Base-by-base conservation (phyloP, 2,113 vertebrate genomes). In the Actenoides lindsayi region DNA sequence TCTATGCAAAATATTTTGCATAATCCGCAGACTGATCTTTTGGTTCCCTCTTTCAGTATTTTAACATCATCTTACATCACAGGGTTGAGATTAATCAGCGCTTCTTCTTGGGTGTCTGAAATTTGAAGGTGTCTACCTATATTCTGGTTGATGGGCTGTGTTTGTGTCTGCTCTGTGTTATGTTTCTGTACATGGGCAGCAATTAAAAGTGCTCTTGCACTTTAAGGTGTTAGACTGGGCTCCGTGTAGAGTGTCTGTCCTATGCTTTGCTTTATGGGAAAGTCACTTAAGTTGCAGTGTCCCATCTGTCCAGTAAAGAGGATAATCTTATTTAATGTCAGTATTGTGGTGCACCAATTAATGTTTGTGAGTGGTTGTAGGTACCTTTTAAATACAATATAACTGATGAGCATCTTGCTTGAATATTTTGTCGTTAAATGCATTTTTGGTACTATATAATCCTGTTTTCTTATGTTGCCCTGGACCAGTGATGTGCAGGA, bases 101-200 rank as follows among this genome's bases (percentile, higher is more conserved):
- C 25, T 62, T 41, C 15, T 28, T 70, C 30, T 54, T 1, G 0
- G 1, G 3, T 67, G n/a, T 87, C 39, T 92, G 80, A 70, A 41
- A 87, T 79, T 48, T 57, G 53, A 35, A 76, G 23, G 57, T 13
- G 41, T 64, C 63, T 6, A 3, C 53, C 20, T 37, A 0, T 19
- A 1, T 44, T 33, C 6, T 53, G 42, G 20, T 6, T 46, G 67
- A 13, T 76, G 27, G 6, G 4, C 6, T 87, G 50, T 37, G 6
- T 53, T n/a, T 44, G 19, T 50, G 23, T 74, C 12, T 83, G 42
- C 33, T 65, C 18, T 67, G 8, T 13, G 27, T 48, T 51, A 5
- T 0, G 0, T 51, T 14, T 48, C 51, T 70, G 24, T 2, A 0
- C 44, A 2, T 24, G 62, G 51, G 37, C 50, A 69, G 63, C 33